These are phyloP conservation scores for Alces alces DNA, from an alignment of 2,113 vertebrate species.

Conservation along the genomic window DNA sequence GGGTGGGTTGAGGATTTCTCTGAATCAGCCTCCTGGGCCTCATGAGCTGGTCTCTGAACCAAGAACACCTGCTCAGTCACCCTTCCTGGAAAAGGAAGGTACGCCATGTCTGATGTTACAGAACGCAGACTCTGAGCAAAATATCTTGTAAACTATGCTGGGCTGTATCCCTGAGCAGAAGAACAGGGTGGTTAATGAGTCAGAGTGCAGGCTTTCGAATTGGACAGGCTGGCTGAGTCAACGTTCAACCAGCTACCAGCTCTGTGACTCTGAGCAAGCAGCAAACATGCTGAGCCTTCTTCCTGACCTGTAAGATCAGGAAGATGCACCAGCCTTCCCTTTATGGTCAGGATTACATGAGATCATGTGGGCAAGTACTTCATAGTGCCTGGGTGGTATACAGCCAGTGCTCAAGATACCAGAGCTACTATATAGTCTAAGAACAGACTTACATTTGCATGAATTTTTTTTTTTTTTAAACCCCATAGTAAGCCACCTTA, in stretches of 20 bases:
- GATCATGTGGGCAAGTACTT: not conserved
- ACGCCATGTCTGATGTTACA: not conserved
- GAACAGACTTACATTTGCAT: not conserved
- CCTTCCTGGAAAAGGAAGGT: constrained; percentile 26
- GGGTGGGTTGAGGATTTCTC: not conserved
- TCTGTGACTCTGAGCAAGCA: not conserved
- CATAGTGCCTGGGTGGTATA: not conserved
- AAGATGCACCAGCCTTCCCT: not conserved
- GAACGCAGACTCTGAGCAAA: not conserved
- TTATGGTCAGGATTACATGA: not conserved
- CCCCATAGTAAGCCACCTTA: not conserved
- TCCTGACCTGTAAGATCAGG: not conserved
- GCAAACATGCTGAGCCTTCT: not conserved
- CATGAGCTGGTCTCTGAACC: not conserved
- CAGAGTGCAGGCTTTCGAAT: not conserved
- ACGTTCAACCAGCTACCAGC: not conserved
- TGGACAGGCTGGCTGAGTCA: not conserved
- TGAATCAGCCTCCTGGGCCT: not conserved
- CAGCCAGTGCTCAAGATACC: not conserved
- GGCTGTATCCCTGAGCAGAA: not conserved
- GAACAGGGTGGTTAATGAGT: not conserved
- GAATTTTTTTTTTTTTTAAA: not conserved
- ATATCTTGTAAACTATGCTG: not conserved
- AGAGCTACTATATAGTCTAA: not conserved
- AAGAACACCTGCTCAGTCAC: not conserved